Base-by-base conservation (phyloP, 2,797 vertebrate genomes). In the Falco naumanni region DNA sequence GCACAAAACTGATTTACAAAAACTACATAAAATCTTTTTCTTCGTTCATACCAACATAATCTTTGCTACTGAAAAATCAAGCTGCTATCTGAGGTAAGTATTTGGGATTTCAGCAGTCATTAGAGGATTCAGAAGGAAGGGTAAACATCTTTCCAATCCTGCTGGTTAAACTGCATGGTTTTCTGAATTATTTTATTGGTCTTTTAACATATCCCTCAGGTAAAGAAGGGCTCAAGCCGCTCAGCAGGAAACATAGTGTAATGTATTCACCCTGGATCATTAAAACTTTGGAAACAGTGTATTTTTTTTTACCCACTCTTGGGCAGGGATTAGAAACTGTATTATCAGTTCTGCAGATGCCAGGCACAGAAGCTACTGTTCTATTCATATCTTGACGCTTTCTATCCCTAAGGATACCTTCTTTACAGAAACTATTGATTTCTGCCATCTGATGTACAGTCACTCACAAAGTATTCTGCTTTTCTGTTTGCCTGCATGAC, bases 341-440 rank as follows among this genome's bases (percentile, higher is more conserved):
- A 88, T 95, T 96, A 96, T 92, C 88, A 93, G 37, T 85, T 96
- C 64, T 77, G 60, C 54, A 94, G 71, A 92, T 74, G 50, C 41
- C 80, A 79, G n/a, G 50, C 56, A 66, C 41, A 68, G 45, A 56
- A 96, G 54, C 63, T 84, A 70, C 79, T 93, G 53, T 93, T 96
- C 88, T 87, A 66, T 93, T 96, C 64, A 45, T 79, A 72, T 50
- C n/a, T 96, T 91, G 65, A 86, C 94, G 47, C 34, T 86, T 91
- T 95, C 69, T 68, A 21, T 97, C 93, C 95, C 75, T 60, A 84
- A 94, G 88, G 85, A 97, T 65, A 75, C 57, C 2, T 68, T 75
- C 95, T 94, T 97, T 97, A 95, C 4, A 0, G 87, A 80, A 96
- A 87, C 65, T 95, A 96, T 93, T 96, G 95, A 97, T 96, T 97